Conservation (phyloP, 2,888 invertebrate genomes). For the Marronus borbonicus region DNA sequence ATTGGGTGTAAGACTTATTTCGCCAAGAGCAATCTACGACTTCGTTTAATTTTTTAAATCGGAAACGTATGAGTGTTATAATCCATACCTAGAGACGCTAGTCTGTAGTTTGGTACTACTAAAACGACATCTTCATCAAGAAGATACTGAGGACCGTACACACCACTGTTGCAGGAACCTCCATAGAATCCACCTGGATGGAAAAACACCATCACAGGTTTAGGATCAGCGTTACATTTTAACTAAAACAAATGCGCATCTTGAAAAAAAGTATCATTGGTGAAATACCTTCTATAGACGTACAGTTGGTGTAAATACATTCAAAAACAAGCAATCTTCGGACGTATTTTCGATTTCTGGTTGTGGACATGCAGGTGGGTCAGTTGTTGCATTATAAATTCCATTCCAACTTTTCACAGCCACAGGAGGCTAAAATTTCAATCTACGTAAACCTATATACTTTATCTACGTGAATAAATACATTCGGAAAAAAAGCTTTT, state of each 20-base stretch:
- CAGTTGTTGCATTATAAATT: conserved; percentile 64
- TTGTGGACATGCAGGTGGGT: conserved; percentile 67
- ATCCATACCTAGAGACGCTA: conserved; percentile 72
- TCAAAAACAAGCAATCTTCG: conserved; percentile 78
- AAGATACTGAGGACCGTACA: conserved; percentile 76
- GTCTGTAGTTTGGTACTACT: conserved; percentile 78
- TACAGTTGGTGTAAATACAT: conserved; percentile 75
- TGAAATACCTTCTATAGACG: too few relatives aligned
- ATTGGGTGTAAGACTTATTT: too few relatives aligned
- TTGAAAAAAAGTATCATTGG: too few relatives aligned
- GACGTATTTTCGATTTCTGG: conserved; percentile 66
- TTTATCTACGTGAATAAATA: too few relatives aligned
- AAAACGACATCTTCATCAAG: conserved; percentile 78
- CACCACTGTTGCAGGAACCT: conserved; percentile 74
- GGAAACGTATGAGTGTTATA: background rate
- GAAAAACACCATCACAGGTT: conserved; percentile 79
- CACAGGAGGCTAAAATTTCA: conserved; percentile 56
- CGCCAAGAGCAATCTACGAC: too few relatives aligned
- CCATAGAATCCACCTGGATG: conserved; percentile 80
- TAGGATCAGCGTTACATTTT: conserved; percentile 60
- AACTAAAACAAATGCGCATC: conserved; percentile 8
- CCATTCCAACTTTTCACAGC: conserved; percentile 65
- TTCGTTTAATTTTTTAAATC: background rate
- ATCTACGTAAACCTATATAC: too few relatives aligned
- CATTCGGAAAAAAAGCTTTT: too few relatives aligned